Evolutionary conservation across 2,797 vertebrate genomes (phyloP), one percentile per base, ranked within the genome.

Genomic region (Karalla daura): DNA sequence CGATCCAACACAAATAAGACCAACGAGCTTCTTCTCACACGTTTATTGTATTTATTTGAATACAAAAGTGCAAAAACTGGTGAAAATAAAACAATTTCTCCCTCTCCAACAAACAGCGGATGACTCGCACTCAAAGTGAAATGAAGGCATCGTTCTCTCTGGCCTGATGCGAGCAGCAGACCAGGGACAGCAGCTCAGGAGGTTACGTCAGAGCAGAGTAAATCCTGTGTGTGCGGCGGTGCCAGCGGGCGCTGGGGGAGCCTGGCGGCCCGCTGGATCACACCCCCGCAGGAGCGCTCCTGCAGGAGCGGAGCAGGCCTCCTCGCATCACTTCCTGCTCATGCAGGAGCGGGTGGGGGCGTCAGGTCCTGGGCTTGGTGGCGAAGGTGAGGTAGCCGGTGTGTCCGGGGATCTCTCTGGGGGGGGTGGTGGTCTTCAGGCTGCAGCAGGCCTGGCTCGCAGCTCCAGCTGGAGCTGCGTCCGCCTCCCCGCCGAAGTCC

Each of bases 331-430:
- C 18, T 39, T 36, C 5, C 33, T n/a, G 25, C 0, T 13, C 32
- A 11, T 12, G 55, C 1, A 50, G 8, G 30, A 2, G 51, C 68
- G 14, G 5, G 12, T 41, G 21, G 5, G 23, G 36, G 66, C 23
- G 39, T 18, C 94, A 97, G 69, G 90, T 91, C 7, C 96, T 92
- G 23, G 92, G 95, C 90, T 98, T 98, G 74, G 96, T 97, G 59
- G 98, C 98, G 10, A 99, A 99, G 60, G 96, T 98, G 70, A 99
- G 94, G 91, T 98, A 99, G 2, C 98, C 98, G 0, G 98, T 99
- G 93, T 99, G 98, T 28, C 96, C 98, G 0, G 96, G 95, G 11
- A 96, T 93, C 65, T 98, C 96, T 76, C 94, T 91, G 65, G 94
- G 94, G 0, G 94, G 91, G 0, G 93, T 94, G 1, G 96, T 95